Conservation (phyloP, 2,797 vertebrate genomes). For the Periophthalmus magnuspinnatus region DNA sequence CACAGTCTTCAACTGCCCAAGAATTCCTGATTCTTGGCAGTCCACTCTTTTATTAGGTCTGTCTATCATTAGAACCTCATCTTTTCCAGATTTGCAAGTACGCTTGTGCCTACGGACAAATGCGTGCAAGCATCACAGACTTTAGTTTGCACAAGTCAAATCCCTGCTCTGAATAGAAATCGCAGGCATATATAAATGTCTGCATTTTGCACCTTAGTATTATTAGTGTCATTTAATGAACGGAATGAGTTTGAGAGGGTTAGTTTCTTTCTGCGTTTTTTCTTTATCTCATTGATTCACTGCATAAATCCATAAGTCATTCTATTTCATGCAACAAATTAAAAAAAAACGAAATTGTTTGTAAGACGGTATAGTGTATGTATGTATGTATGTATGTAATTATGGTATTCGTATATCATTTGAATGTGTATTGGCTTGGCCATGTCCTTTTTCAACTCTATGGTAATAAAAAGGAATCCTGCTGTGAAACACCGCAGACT, state of each 20-base stretch:
- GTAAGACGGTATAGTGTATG: too few species aligned
- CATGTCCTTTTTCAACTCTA: constrained; percentile 3
- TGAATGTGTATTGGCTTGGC: neutral
- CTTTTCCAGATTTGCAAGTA: constrained; percentile 52
- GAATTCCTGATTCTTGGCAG: constrained; percentile 63
- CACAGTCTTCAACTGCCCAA: constrained; percentile 57
- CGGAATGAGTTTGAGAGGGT: neutral
- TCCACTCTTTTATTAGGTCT: constrained; percentile 57
- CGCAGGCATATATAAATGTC: constrained; percentile 63
- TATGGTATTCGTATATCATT: neutral
- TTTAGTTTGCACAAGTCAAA: constrained; percentile 56
- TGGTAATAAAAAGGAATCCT: constrained; percentile 12
- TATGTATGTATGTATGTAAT: neutral
- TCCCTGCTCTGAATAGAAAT: constrained; percentile 66
- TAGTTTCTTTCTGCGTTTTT: neutral
- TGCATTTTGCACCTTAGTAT: constrained; percentile 60
- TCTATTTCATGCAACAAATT: too few species aligned
- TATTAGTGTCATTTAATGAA: constrained; percentile 69
- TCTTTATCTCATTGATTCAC: neutral
- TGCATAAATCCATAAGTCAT: neutral
- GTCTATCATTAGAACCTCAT: constrained; percentile 68
- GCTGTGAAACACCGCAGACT: constrained; percentile 10
- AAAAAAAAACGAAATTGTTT: neutral
- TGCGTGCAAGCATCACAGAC: constrained; percentile 45
- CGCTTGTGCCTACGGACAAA: constrained; percentile 41